A percentile compares a stretch with the other conserved stretches of the same genome.
Conservation (phyloP, 37 sponge, comb jelly and placozoan species). For the Beroe ovata region DNA sequence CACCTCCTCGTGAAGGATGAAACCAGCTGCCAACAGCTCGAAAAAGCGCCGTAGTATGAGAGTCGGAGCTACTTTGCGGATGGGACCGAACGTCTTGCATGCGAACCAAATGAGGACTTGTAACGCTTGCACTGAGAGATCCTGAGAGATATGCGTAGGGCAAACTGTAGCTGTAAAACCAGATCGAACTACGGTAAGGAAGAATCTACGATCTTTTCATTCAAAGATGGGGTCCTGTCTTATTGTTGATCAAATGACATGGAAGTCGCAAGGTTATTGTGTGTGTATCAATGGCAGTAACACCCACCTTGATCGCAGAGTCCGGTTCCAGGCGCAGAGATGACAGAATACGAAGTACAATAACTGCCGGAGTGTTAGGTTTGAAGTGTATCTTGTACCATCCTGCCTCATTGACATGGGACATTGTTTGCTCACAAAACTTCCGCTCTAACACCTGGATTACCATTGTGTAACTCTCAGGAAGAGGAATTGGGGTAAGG, state of each 20-base stretch:
- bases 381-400: slow-evolving; percentile 58
- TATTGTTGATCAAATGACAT: too few relatives aligned
- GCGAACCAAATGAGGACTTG: slow-evolving; percentile 20
- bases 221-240: too few relatives aligned
- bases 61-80: slow-evolving; percentile 30
- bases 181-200: too few relatives aligned
- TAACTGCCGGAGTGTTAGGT: slow-evolving; percentile 58
- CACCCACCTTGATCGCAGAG: background rate
- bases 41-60: slow-evolving; percentile 46
- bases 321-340: slow-evolving; percentile 56
- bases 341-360: slow-evolving; percentile 38
- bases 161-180: background rate
- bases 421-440: background rate
- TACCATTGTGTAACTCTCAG: too few relatives aligned
- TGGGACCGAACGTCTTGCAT: slow-evolving; percentile 26
- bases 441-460: slow-evolving; percentile 58
- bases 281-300: too few relatives aligned
- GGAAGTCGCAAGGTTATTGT: too few relatives aligned
- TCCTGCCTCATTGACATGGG: slow-evolving; percentile 52
- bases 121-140: slow-evolving; percentile 17
- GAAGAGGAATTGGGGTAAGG: too few relatives aligned
- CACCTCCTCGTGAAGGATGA: background rate
- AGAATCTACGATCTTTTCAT: too few relatives aligned
- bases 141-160: background rate
- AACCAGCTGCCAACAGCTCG: slow-evolving; percentile 22